Evolutionary conservation across 2,888 invertebrate species (phyloP), one percentile per base, ranked within the genome.

Genomic region (Carcina quercana): DNA sequence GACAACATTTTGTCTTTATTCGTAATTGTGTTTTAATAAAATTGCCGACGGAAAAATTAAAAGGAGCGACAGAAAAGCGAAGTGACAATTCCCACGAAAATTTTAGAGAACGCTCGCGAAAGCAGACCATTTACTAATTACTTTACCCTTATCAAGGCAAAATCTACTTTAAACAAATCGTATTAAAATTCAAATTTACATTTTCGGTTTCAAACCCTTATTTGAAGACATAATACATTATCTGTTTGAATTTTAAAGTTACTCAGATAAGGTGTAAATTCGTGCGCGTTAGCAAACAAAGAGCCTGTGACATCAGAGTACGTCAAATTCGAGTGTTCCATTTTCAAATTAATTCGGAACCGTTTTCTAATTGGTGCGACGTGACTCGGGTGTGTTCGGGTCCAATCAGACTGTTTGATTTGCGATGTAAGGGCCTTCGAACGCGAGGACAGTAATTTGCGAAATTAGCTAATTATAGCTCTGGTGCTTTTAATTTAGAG

Each of bases 301-400:
- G 35, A 35, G 15, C 8, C 35, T 31, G 35, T 35, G 38, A 58
- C 57, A 60, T 64, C 70, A n/a, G 76, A 78, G 76, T 82, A 78
- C 72, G 76, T 83, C 82, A 83, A 78, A 75, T 73, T 80, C 71
- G 76, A 82, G 80, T 71, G 78, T 73, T 76, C 78, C 66, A 72
- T 79, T 80, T 82, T 79, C 71, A 68, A 80, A 79, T 80, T 78
- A 79, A 79, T 78, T 75, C 68, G 53, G 69, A 59, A 62, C 65
- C 62, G 71, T 73, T 74, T 76, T 75, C 78, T 83, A 82, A 83
- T 83, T 83, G 82, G 79, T 61, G 79, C 62, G 64, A 78, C 82
- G 80, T 79, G 78, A 76, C 75, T 74, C 61, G 59, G 47, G 58
- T 63, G 49, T 59, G 69, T 51, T 59, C 50, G 43, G 44, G 15